A percentile compares a stretch with the other conserved stretches of the same genome.
Conservation (phyloP, 2,797 vertebrate genomes). For the Menidia menidia region DNA sequence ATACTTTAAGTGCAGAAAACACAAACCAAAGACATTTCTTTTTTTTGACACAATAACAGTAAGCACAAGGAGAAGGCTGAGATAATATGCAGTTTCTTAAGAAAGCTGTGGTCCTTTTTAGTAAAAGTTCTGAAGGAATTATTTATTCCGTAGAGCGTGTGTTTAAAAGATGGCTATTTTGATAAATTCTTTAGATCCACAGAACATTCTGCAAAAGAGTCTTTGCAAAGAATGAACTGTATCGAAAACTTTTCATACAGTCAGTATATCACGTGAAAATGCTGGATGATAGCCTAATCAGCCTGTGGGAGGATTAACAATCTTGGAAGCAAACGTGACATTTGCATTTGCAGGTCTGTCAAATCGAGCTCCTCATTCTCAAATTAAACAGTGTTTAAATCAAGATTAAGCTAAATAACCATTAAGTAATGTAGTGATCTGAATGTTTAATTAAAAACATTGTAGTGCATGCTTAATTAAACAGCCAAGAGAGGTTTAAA, state of each 20-base stretch:
- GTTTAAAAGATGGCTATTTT: conserved; percentile 4
- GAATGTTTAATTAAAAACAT: conserved; percentile 57
- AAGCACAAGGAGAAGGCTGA: no score
- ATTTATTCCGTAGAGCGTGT: not conserved
- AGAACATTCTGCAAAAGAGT: conserved; percentile 5
- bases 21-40: not conserved
- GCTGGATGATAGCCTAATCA: conserved; percentile 21
- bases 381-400: conserved; percentile 65
- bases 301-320: conserved; percentile 30
- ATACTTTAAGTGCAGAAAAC: not conserved
- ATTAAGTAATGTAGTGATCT: conserved; percentile 50
- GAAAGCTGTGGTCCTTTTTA: not conserved
- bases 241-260: not conserved
- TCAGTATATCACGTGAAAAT: conserved; percentile 12
- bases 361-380: conserved; percentile 28
- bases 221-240: no score
- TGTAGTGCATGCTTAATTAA: conserved; percentile 65
- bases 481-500: conserved; percentile 19
- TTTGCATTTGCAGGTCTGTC: conserved; percentile 43
- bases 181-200: not conserved
- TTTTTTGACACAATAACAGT: no score
- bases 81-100: not conserved
- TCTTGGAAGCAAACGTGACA: conserved; percentile 30
- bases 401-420: conserved; percentile 23
- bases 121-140: not conserved